Conservation (phyloP, 2,888 invertebrate genomes). For the Cactoblastis cactorum region DNA sequence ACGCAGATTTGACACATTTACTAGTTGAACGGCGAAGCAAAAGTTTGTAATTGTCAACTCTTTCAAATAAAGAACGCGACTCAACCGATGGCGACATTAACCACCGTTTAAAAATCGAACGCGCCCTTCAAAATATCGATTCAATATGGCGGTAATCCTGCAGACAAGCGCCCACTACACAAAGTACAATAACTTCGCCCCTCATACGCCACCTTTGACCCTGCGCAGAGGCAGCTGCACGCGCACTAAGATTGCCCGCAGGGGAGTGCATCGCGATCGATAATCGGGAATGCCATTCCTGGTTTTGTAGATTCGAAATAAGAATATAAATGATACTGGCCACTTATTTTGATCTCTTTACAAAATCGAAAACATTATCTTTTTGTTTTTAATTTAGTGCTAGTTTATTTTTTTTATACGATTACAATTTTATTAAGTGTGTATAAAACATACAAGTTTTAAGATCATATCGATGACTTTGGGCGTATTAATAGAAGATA, state of each 20-base stretch:
- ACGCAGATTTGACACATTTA: no score
- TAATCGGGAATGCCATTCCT: constrained; percentile 29
- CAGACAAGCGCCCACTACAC: constrained; percentile 57
- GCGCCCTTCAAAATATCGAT: constrained; percentile 31
- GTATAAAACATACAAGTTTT: no score
- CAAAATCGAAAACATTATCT: neutral
- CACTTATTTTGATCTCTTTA: neutral
- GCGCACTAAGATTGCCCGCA: constrained; percentile 53
- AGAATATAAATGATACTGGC: neutral
- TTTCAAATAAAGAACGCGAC: constrained; percentile 5
- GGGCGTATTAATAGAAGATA: no score
- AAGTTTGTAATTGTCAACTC: no score
- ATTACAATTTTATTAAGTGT: no score
- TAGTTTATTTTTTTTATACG: neutral
- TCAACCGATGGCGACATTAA: constrained; percentile 11
- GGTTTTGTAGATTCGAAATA: constrained; percentile 6
- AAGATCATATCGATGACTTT: no score
- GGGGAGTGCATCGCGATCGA: constrained; percentile 66
- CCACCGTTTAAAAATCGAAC: constrained; percentile 13
- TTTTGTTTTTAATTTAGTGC: constrained; percentile 18
- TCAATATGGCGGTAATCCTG: constrained; percentile 56
- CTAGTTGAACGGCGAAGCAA: no score
- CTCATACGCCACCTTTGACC: constrained; percentile 64
- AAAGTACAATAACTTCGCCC: constrained; percentile 52
- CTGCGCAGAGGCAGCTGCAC: constrained; percentile 70